Base-by-base conservation (phyloP, 2,797 vertebrate genomes). In the Rhodeus uyekii region DNA sequence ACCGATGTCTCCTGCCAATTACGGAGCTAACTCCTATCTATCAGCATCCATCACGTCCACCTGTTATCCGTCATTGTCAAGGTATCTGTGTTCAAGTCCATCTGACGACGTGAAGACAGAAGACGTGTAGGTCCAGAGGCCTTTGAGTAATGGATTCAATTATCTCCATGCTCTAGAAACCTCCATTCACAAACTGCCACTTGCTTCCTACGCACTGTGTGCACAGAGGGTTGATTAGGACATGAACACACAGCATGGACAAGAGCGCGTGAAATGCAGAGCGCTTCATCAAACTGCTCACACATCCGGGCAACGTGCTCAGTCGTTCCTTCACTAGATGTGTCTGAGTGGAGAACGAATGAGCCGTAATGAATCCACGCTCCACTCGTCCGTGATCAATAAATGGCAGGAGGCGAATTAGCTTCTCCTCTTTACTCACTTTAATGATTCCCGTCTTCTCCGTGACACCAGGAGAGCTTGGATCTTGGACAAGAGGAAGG, bases 41-140 rank as follows among this genome's bases (percentile, higher is more conserved):
- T 93, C 84, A 69, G 92, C 89, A 90, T 93, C 92, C 93, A 93
- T 92, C 93, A 92, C 90, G 92, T 94, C 93, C 91, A 85, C 93
- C 91, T 89, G 84, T 87, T 91, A 96, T 97, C 95, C 93, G 95
- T 97, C 96, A 97, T 83, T 83, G 90, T 87, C 89, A 88, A 77
- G 80, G 87, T 91, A 91, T 92, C 92, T 0, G 83, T 92, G 94
- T 95, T 95, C 94, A 94, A 93, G 94, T 90, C 83, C 91, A 92
- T 94, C 93, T 92, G 93, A 94, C 92, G 92, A 92, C 87, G 90
- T 92, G 94, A 93, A 94, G 94, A 94, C 94, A 93, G 92, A 89
- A 91, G 89, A 85, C 91, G 90, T 94, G 94, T 95, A 90, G 78
- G 86, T 87, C 89, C 90, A 93, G 91, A 92, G 90, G 86, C 88